Percentiles rank a stretch among this genome's conserved stretches.
phyloP scores from a whole-genome alignment of 2,113 vertebrate species.

The Marmota flaviventris region DNA sequence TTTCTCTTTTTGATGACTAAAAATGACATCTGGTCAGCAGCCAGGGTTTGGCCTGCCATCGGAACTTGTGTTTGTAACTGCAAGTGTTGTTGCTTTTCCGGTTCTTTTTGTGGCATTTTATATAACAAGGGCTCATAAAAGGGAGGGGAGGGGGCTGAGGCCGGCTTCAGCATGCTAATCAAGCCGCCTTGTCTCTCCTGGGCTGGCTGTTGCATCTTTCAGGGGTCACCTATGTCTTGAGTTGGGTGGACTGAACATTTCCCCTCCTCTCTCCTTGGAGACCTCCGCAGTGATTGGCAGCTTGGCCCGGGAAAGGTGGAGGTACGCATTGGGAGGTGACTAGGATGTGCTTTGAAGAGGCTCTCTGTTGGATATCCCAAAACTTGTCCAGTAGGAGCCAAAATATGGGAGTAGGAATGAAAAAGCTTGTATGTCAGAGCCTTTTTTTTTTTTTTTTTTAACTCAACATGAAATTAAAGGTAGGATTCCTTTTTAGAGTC shows the following conservation, averaged over 20 bases:
- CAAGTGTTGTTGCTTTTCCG: constrained; percentile 39
- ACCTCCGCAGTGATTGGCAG: constrained; percentile 66
- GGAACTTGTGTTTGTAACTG: constrained; percentile 48
- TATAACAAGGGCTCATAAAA: constrained; percentile 80
- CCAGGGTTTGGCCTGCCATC: neutral
- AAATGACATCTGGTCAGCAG: constrained; percentile 21
- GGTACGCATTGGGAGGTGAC: neutral
- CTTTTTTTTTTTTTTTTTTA: neutral
- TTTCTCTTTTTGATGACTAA: constrained; percentile 46
- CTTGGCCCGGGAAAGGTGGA: neutral
- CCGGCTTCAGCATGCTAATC: constrained; percentile 72
- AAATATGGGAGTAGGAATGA: neutral
- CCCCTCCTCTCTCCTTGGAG: constrained; percentile 39
- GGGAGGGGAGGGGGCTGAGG: constrained; percentile 58
- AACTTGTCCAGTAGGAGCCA: neutral
- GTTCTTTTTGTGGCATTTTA: constrained; percentile 80
- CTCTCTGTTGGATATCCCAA: neutral
- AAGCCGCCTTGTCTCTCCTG: constrained; percentile 18
- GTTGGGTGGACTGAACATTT: constrained; percentile 75
- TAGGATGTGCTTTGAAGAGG: neutral
- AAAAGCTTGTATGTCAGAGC: neutral
- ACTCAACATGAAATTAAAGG: neutral
- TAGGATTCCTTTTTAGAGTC: neutral
- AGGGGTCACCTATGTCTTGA: constrained; percentile 70
- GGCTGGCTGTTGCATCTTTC: constrained; percentile 18